Evolutionary conservation across 2,888 invertebrate genomes (phyloP).

Genomic region (Stramonita haemastoma): DNA sequence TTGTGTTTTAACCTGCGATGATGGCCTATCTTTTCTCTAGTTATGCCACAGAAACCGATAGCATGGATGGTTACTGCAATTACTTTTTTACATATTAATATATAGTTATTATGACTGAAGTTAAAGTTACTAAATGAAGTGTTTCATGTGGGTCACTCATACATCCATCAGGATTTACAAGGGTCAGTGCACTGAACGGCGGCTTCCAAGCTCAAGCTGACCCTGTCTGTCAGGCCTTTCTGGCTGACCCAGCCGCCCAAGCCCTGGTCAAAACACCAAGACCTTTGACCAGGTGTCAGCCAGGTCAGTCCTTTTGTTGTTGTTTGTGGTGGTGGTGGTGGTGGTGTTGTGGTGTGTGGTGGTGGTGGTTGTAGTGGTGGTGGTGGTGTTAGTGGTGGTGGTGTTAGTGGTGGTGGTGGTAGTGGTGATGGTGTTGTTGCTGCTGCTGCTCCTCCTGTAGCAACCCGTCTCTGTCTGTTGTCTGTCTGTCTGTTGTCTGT

Average conservation of each 20-base stretch:
- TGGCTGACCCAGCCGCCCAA: slow-evolving; percentile 45
- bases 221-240: slow-evolving; percentile 51
- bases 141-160: too few relatives aligned
- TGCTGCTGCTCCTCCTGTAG: neutral
- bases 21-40: too few relatives aligned
- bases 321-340: neutral
- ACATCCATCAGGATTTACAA: too few relatives aligned
- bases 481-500: neutral
- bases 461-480: neutral
- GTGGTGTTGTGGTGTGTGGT: too few relatives aligned
- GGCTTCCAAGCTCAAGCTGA: slow-evolving; percentile 58
- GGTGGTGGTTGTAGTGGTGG: too few relatives aligned
- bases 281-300: slow-evolving; percentile 54
- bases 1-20: too few relatives aligned
- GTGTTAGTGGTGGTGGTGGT: neutral
- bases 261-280: slow-evolving; percentile 52
- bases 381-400: neutral
- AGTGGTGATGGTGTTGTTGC: neutral
- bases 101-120: too few relatives aligned
- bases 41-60: too few relatives aligned
- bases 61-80: too few relatives aligned
- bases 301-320: slow-evolving; percentile 44
- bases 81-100: too few relatives aligned
- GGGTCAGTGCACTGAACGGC: slow-evolving; percentile 54
- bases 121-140: too few relatives aligned